Evolutionary conservation across 1,140 invertebrate species (phyloP), one percentile per base, ranked within the genome.

Genomic region (Pygmarrhopalites habei): DNA sequence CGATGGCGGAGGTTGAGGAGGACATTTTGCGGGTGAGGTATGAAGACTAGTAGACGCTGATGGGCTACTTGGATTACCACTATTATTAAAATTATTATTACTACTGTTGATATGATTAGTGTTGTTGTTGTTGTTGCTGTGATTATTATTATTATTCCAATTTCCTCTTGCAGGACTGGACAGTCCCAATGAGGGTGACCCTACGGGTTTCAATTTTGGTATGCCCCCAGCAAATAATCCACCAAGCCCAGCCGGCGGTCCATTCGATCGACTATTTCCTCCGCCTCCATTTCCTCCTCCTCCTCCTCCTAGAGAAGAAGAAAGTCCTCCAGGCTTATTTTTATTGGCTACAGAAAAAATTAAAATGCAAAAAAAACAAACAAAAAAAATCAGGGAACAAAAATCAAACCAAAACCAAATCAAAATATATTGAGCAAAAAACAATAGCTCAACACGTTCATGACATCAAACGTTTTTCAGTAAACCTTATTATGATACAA

Each of bases 151-250:
- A 58, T 44, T 62, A 35, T 51, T 30, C 41, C 29, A 46, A 26
- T 29, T 49, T 28, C 51, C 58, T 25, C 28, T 60, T 28, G 56
- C 57, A 32, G 46, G 26, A 32, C 51, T 28, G 12, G 14, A 10
- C 14, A n/a, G n/a, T n/a, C n/a, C n/a, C n/a, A 25, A 19, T 15
- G 47, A 1, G 69, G 69, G 66, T 47, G 69, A 73, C 64, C 87
- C 86, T 57, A 86, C 88, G 41, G 88, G 82, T 74, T 87, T 89
- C 52, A 92, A 77, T 76, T 89, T 92, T 58, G 89, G 89, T 83
- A 92, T 91, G 49, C 88, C 88, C 56, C 86, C 89, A 66, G 88
- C 85, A 78, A 92, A 91, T 30, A 92, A 77, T 41, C 86, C 89
- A 60, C 85, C 87, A 44, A 92, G 77, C 47, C 81, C 72, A 12